Conservation (phyloP, 1,140 invertebrate species). For the Anastrepha ludens region DNA sequence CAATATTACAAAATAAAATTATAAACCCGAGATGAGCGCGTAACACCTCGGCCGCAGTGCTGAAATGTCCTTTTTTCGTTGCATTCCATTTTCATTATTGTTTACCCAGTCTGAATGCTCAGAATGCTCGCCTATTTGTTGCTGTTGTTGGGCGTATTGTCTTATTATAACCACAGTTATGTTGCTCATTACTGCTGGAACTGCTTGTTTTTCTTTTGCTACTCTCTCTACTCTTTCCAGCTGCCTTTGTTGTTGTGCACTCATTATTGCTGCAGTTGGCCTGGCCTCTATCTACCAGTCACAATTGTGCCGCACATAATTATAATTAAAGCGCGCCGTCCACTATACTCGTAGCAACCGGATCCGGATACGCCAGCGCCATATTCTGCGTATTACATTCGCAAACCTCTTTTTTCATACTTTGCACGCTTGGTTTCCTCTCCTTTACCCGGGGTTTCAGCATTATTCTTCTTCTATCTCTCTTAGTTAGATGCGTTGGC, state of each 20-base stretch:
- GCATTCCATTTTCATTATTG: neutral
- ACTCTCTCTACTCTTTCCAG: neutral
- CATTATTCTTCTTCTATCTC: too few species aligned
- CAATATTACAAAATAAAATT: neutral
- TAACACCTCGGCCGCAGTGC: neutral
- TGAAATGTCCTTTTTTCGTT: neutral
- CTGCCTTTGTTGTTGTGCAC: neutral
- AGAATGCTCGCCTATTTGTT: neutral
- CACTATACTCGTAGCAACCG: neutral
- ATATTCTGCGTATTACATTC: neutral
- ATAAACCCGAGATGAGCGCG: neutral
- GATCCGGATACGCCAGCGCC: neutral
- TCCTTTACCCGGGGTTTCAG: too few species aligned
- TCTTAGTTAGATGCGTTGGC: neutral
- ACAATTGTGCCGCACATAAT: slow-evolving; percentile 10
- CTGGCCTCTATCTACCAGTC: neutral
- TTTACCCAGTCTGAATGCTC: neutral
- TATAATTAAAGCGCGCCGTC: slow-evolving; percentile 22
- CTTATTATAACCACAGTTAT: neutral
- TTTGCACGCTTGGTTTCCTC: neutral
- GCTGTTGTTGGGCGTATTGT: neutral
- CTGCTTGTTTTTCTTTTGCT: neutral
- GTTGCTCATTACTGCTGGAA: slow-evolving; percentile 16
- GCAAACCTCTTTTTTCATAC: neutral
- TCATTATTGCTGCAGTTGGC: slow-evolving; percentile 28